Percentiles rank a stretch among this genome's conserved stretches.
These are phyloP conservation scores for Drosophila orena DNA, from an alignment of 1,140 invertebrate genomes.

Conservation along the genomic window DNA sequence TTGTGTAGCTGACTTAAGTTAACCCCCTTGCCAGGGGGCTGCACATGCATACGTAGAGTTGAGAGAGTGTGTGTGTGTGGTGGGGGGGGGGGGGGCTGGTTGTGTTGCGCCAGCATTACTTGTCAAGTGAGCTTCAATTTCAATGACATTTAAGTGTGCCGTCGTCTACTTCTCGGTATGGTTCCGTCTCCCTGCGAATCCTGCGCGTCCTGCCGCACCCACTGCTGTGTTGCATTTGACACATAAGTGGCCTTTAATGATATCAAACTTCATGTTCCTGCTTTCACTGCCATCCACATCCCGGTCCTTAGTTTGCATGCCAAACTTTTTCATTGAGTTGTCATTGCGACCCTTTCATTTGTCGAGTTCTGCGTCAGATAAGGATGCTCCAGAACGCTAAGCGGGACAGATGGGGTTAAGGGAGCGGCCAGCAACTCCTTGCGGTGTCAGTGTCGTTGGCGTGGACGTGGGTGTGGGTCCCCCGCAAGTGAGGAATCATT, in stretches of 20 bases:
- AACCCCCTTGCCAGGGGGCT: slow-evolving; percentile 16
- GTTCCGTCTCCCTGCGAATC: slow-evolving; percentile 20
- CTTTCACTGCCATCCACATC: slow-evolving; percentile 50
- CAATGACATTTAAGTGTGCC: slow-evolving; percentile 73
- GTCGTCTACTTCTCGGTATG: slow-evolving; percentile 40
- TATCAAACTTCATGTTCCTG: slow-evolving; percentile 69
- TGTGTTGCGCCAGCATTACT: slow-evolving; percentile 66
- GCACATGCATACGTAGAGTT: neutral
- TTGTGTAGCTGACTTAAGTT: slow-evolving; percentile 64
- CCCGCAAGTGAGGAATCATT: slow-evolving; percentile 24
- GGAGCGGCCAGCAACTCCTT: slow-evolving; percentile 5
- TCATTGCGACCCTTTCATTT: slow-evolving; percentile 66
- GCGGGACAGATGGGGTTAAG: slow-evolving; percentile 1
- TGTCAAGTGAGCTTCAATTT: slow-evolving; percentile 73
- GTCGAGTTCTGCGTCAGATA: slow-evolving; percentile 47
- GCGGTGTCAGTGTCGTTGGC: slow-evolving; percentile 9
- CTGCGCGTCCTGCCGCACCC: slow-evolving; percentile 4
- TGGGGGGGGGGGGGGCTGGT: neutral
- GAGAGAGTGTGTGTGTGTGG: too few relatives aligned
- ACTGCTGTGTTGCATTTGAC: slow-evolving; percentile 67
- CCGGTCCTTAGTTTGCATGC: slow-evolving; percentile 59
- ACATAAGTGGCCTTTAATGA: slow-evolving; percentile 78
- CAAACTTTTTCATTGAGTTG: slow-evolving; percentile 71
- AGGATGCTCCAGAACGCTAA: slow-evolving; percentile 32
- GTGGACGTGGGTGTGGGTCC: neutral